These are phyloP conservation scores for Rambutsinella grinnellia DNA, from an alignment of 2,888 invertebrate genomes.

Conservation along the genomic window DNA sequence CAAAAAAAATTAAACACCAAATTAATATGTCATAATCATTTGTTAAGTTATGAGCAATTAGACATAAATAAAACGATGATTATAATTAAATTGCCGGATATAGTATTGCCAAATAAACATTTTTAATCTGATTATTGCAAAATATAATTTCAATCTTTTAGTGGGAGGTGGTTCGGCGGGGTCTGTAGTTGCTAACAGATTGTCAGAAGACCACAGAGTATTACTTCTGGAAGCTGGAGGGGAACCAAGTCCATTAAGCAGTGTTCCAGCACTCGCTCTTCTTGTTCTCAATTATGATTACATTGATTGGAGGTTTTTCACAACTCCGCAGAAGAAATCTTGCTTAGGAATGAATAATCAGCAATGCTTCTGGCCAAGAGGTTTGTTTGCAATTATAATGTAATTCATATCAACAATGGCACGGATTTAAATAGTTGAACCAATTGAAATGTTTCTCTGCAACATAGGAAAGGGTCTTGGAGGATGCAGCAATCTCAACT, in stretches of 20 bases:
- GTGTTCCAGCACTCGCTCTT: constrained; percentile 61
- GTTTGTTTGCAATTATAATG: no score
- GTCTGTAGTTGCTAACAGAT: constrained; percentile 47
- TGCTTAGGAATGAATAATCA: constrained; percentile 62
- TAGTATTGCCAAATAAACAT: no score
- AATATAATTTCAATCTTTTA: constrained; percentile 9
- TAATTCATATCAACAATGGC: no score
- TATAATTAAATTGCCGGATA: background rate
- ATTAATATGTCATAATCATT: no score
- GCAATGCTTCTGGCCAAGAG: constrained; percentile 27
- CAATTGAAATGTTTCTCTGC: constrained; percentile 71
- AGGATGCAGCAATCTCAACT: constrained; percentile 49
- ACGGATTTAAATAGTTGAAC: no score
- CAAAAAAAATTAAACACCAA: no score
- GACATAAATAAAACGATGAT: background rate
- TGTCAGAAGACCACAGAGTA: constrained; percentile 61
- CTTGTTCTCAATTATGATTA: constrained; percentile 59
- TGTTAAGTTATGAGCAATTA: background rate
- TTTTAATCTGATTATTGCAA: background rate
- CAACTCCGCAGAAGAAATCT: constrained; percentile 62
- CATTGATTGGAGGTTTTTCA: constrained; percentile 63
- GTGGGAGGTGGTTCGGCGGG: constrained; percentile 56
- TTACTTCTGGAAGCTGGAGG: constrained; percentile 61
- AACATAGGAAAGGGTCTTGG: constrained; percentile 37
- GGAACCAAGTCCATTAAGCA: constrained; percentile 59